These are phyloP conservation scores for Chironomus tepperi DNA, from an alignment of 1,140 invertebrate genomes.

Conservation along the genomic window DNA sequence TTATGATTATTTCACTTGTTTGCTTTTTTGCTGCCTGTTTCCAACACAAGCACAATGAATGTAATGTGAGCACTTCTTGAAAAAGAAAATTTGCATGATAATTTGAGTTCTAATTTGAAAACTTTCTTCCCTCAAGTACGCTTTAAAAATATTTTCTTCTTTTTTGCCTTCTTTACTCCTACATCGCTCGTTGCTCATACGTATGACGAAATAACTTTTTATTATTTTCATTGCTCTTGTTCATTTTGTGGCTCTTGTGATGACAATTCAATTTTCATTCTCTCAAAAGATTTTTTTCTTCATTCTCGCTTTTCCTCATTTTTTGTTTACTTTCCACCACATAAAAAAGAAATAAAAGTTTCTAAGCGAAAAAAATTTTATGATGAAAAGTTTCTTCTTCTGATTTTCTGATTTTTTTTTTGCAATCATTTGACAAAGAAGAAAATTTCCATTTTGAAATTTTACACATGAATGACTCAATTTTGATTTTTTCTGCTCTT, in stretches of 20 bases:
- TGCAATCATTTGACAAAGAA: too few relatives aligned
- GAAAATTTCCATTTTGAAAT: too few relatives aligned
- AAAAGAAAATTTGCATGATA: background rate
- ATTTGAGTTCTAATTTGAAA: constrained; percentile 4
- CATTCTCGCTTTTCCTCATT: background rate
- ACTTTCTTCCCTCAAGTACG: background rate
- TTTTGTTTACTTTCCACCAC: background rate
- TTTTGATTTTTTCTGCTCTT: too few relatives aligned
- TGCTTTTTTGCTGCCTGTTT: background rate
- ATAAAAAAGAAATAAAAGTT: background rate
- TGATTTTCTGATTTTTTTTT: background rate
- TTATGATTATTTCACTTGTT: background rate
- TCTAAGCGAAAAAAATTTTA: background rate
- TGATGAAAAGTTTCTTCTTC: background rate
- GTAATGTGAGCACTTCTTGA: background rate
- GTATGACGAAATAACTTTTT: background rate
- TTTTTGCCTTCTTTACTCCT: too few relatives aligned
- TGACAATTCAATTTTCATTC: background rate
- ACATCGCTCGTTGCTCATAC: too few relatives aligned
- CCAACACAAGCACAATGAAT: background rate
- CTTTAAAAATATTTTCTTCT: background rate
- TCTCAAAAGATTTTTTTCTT: too few relatives aligned
- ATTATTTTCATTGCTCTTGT: background rate
- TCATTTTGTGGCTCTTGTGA: constrained; percentile 2
- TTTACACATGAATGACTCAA: too few relatives aligned